phyloP scores from a whole-genome alignment of 2,797 vertebrate genomes.

The Notamacropus eugenii region DNA sequence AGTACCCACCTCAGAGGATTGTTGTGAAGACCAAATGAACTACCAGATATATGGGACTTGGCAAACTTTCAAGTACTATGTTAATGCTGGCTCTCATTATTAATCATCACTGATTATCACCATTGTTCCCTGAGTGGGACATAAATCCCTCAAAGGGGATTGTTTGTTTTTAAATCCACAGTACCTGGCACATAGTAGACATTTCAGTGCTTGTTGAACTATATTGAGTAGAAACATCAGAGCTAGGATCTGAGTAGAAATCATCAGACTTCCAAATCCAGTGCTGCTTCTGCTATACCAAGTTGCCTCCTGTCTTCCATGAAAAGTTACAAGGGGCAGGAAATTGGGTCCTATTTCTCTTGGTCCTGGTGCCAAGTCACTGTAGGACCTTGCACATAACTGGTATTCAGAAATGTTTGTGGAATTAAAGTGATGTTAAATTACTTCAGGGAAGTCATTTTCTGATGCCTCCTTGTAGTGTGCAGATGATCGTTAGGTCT shows the following conservation, averaged over 20 bases:
- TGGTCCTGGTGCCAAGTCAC: background rate
- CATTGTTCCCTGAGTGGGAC: background rate
- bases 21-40: background rate
- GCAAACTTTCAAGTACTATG: background rate
- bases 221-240: background rate
- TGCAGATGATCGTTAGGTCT: background rate
- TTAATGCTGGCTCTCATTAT: background rate
- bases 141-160: background rate
- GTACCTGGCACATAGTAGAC: background rate
- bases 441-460: background rate
- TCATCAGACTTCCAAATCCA: background rate
- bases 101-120: background rate
- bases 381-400: background rate
- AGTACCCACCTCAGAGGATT: background rate
- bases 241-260: background rate
- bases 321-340: background rate
- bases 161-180: background rate
- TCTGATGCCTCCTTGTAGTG: background rate
- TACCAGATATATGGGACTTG: background rate
- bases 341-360: background rate
- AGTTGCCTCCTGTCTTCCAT: background rate
- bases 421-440: background rate
- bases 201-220: background rate
- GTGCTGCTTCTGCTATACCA: background rate
- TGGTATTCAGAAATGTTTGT: background rate